Percentiles rank a stretch among this genome's conserved stretches.
phyloP scores from a whole-genome alignment of 1,140 invertebrate species.

The Scylla paramamosain region DNA sequence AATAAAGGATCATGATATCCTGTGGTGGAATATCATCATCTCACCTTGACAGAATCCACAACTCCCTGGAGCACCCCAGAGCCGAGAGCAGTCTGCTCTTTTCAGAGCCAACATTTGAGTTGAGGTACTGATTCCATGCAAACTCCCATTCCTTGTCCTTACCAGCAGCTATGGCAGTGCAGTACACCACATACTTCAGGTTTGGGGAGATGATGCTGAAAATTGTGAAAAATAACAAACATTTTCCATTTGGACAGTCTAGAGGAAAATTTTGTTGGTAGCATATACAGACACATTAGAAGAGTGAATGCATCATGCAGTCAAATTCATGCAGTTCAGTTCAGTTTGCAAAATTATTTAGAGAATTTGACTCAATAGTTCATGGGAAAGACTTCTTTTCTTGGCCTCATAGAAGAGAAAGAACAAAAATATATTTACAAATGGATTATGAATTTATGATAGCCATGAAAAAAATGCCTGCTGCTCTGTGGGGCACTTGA shows the following conservation, averaged over 20 bases:
- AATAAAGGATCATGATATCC: too few relatives aligned
- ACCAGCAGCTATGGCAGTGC: slow-evolving; percentile 81
- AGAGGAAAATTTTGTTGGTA: background rate
- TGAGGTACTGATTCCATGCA: slow-evolving; percentile 79
- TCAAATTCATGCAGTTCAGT: background rate
- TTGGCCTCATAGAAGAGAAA: too few relatives aligned
- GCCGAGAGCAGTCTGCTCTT: slow-evolving; percentile 84
- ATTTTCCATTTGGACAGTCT: background rate
- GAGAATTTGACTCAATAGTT: too few relatives aligned
- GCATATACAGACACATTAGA: background rate
- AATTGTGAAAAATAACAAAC: background rate
- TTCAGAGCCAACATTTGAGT: slow-evolving; percentile 82
- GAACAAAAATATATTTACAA: too few relatives aligned
- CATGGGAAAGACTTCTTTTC: too few relatives aligned
- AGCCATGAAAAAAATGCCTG: too few relatives aligned
- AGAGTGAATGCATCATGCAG: background rate
- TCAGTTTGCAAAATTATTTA: too few relatives aligned
- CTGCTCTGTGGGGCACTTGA: too few relatives aligned
- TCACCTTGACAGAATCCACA: slow-evolving; percentile 81
- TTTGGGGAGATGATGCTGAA: slow-evolving; percentile 80
- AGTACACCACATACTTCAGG: slow-evolving; percentile 80
- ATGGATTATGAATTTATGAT: too few relatives aligned
- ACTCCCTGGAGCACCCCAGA: slow-evolving; percentile 85
- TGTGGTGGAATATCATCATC: too few relatives aligned
- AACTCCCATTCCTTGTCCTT: slow-evolving; percentile 81